These are phyloP conservation scores for Apamea anceps DNA, from an alignment of 2,888 invertebrate genomes.

Conservation along the genomic window DNA sequence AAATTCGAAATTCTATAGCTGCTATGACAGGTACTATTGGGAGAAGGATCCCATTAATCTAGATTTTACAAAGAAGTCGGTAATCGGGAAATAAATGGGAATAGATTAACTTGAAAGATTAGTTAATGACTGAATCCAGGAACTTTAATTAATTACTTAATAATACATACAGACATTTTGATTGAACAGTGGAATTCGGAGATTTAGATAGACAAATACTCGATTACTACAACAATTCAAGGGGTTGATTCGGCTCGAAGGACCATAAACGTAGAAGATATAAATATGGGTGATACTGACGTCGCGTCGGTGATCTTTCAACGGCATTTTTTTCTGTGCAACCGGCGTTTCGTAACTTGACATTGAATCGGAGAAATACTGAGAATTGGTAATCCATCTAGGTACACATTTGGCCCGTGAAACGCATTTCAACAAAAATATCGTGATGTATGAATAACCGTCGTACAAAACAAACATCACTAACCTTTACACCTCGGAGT, in stretches of 20 bases:
- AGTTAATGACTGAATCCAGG: not conserved
- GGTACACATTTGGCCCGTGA: conserved; percentile 42
- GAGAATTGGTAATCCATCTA: conserved; percentile 38
- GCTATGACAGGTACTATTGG: not conserved
- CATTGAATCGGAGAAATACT: conserved; percentile 23
- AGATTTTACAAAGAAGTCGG: not conserved
- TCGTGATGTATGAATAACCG: conserved; percentile 69
- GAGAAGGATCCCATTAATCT: not conserved
- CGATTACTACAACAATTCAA: not conserved
- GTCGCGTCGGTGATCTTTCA: not conserved
- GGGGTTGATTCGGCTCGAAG: not conserved
- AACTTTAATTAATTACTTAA: not conserved
- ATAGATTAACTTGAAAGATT: not conserved
- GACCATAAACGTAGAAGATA: not conserved
- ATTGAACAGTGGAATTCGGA: not conserved
- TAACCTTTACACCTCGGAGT: conserved; percentile 75
- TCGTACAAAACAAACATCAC: conserved; percentile 72
- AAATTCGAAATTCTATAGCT: not conserved
- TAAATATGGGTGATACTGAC: not conserved
- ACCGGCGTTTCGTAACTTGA: conserved; percentile 25
- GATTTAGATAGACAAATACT: not conserved
- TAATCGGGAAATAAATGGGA: too few relatives aligned
- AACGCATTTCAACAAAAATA: conserved; percentile 58
- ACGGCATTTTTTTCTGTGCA: not conserved
- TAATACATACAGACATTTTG: not conserved